phyloP scores from a whole-genome alignment of 30 jellyfish, hydroid and myxozoan species.

The Nemopilema nomurai region DNA sequence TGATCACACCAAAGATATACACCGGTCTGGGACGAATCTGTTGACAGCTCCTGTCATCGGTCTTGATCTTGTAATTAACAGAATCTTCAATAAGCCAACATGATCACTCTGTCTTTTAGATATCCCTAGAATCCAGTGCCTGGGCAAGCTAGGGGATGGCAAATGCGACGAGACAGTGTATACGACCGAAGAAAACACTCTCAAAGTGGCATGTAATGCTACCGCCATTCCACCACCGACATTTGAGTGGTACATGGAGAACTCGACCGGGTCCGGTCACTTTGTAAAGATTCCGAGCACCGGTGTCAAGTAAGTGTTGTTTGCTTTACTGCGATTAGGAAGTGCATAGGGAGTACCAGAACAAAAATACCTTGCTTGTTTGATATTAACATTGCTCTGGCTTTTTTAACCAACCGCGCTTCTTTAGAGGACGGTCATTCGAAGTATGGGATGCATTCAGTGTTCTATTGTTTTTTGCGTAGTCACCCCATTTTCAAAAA shows the following conservation, averaged over 20 bases:
- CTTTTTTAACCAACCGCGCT: too few relatives aligned
- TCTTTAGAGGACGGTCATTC: too few relatives aligned
- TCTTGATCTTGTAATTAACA: background rate
- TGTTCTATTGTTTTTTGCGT: too few relatives aligned
- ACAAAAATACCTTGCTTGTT: too few relatives aligned
- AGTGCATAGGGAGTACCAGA: too few relatives aligned
- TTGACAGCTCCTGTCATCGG: too few relatives aligned
- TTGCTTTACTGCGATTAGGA: background rate
- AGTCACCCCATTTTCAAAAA: too few relatives aligned
- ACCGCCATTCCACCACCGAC: conserved; percentile 86
- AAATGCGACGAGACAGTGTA: conserved; percentile 65
- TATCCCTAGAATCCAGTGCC: conserved; percentile 73
- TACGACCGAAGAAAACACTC: conserved; percentile 37
- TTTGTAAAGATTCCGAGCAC: conserved; percentile 31
- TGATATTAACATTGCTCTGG: too few relatives aligned
- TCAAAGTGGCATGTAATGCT: conserved; percentile 70
- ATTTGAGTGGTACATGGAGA: conserved; percentile 65
- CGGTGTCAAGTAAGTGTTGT: conserved; percentile 20
- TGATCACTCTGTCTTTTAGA: conserved; percentile 28
- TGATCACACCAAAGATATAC: too few relatives aligned
- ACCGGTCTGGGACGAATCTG: too few relatives aligned
- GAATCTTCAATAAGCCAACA: background rate
- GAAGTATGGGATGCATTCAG: too few relatives aligned
- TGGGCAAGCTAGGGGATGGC: conserved; percentile 66
- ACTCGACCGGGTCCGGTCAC: conserved; percentile 19